phyloP scores from a whole-genome alignment of 30 jellyfish, hydroid and myxozoan genomes.

The Pseudorhiza aurosa region DNA sequence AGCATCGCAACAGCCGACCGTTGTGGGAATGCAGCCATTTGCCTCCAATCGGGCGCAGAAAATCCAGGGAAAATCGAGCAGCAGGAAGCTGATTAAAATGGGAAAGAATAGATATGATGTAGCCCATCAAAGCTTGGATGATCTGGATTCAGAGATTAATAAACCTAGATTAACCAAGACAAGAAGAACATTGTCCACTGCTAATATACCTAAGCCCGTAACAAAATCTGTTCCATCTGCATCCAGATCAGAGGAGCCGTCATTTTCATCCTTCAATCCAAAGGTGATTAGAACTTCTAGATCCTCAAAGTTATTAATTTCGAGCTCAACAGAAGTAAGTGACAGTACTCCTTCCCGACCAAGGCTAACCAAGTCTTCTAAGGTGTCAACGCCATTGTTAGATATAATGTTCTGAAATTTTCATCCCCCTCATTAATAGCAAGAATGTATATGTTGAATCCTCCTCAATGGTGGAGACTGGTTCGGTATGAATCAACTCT shows the following conservation, averaged over 20 bases:
- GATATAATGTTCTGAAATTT: constrained; percentile 38
- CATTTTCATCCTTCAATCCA: constrained; percentile 22
- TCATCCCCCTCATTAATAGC: too few relatives aligned
- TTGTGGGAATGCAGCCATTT: constrained; percentile 34
- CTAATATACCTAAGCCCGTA: constrained; percentile 3
- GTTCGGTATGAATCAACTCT: too few relatives aligned
- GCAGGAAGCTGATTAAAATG: constrained; percentile 4
- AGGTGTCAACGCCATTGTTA: constrained; percentile 32
- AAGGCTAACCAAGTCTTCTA: constrained; percentile 33
- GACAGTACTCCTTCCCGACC: constrained; percentile 23
- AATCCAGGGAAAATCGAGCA: background rate
- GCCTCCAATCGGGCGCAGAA: background rate
- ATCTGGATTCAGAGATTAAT: background rate
- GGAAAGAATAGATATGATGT: constrained; percentile 29
- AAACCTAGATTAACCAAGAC: constrained; percentile 30
- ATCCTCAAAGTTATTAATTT: constrained; percentile 3
- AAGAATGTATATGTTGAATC: too few relatives aligned
- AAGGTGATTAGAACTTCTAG: constrained; percentile 13
- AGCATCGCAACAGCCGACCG: constrained; percentile 18
- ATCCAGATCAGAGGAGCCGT: constrained; percentile 25
- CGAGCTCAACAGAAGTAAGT: constrained; percentile 8
- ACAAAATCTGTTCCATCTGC: background rate
- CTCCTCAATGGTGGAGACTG: too few relatives aligned
- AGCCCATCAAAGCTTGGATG: constrained; percentile 17
- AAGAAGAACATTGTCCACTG: background rate